Conservation (phyloP, 2,888 invertebrate genomes). For the Pristionchus arcanus region DNA sequence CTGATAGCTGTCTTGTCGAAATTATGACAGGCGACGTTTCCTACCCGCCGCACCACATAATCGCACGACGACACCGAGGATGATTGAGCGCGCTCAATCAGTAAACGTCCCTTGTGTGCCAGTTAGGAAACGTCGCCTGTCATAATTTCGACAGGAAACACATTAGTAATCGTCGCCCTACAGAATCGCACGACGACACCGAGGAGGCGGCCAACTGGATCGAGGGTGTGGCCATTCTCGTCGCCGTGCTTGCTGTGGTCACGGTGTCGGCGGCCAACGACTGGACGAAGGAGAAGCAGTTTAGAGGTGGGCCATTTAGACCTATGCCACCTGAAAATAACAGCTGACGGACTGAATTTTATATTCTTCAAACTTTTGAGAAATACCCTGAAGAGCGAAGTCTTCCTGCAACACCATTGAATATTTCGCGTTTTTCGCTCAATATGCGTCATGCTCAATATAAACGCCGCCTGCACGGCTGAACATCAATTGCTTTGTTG, state of each 20-base stretch:
- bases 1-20: background rate
- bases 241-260: conserved; percentile 92
- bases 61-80: too few species aligned
- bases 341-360: background rate
- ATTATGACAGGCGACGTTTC: background rate
- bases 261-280: conserved; percentile 99
- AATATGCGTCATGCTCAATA: too few species aligned
- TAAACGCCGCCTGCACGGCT: too few species aligned
- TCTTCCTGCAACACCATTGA: too few species aligned
- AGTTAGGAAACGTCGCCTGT: too few species aligned
- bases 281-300: conserved; percentile 99
- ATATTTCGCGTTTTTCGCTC: too few species aligned
- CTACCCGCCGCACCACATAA: background rate
- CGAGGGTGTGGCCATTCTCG: conserved; percentile 98
- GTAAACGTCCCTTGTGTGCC: too few species aligned
- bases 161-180: background rate
- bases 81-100: too few species aligned
- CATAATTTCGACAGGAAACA: background rate
- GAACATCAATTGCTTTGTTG: too few species aligned
- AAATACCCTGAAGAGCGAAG: too few species aligned
- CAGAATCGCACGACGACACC: conserved; percentile 46
- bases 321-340: background rate
- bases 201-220: conserved; percentile 98
- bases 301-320: conserved; percentile 84
- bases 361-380: too few species aligned